Evolutionary conservation across 2,888 invertebrate species (phyloP), one percentile per base, ranked within the genome.

Genomic region (Calameuta pallipes): DNA sequence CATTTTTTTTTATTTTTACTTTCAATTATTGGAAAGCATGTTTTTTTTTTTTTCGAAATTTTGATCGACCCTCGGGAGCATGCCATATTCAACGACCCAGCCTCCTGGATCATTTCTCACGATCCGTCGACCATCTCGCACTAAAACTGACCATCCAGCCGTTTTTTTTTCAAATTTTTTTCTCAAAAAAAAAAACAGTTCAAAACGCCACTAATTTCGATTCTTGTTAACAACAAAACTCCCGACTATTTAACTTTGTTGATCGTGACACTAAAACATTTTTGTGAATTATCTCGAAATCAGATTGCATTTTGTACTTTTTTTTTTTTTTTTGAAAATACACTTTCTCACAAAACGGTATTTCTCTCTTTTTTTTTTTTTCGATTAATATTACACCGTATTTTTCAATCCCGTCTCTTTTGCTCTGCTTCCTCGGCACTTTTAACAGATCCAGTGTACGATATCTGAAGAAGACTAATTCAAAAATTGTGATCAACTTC

Each of bases 51-150:
- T 68, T 12, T 31, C 30, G 23, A 75, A n/a, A 35, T 30, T n/a
- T 73, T 76, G 15, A 56, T 56, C 56, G 23, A 56, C 1, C 56
- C 76, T 35, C 41, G 69, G n/a, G 11, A 76, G 68, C 36, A 76
- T n/a, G 33, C 79, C 74, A 56, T 73, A 23, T 35, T 69, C 76
- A 35, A 56, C 74, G 74, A 74, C 79, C 79, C 79, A 79, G 79
- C 79, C 79, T 79, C 79, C 76, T 76, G 79, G 74, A 76, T 36
- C 35, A 11, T 23, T 31, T 33, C 3, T 33, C 31, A 23, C 56
- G 15, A 56, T 56, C 9, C 56, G 56, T 23, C 56, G 56, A 56
- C 1, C 9, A 56, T 56, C 56, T 56, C 15, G 56, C 23, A 56
- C 56, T 56, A 23, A 56, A 56, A 56, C 41, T 41, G 15, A 41